Evolutionary conservation across 2,888 invertebrate genomes (phyloP).

Genomic region (Idaea dimidiata): DNA sequence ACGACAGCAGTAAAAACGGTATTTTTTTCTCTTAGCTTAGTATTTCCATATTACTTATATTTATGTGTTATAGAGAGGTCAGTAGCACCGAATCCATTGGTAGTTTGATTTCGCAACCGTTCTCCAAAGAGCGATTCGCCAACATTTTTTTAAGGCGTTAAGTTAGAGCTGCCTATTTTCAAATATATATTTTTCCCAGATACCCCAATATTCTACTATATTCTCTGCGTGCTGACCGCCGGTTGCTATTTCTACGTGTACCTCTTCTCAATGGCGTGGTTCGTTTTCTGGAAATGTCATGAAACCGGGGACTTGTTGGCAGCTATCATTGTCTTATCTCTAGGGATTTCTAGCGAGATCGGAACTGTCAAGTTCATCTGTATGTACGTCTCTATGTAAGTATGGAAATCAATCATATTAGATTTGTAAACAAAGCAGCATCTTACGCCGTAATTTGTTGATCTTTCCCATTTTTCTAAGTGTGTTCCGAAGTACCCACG

Average conservation of each 20-base stretch:
- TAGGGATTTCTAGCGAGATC: conserved; percentile 48
- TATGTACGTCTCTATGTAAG: conserved; percentile 46
- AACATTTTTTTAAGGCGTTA: not conserved
- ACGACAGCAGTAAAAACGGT: conserved; percentile 36
- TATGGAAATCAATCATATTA: conserved; percentile 3
- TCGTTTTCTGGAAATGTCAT: conserved; percentile 41
- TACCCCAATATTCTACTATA: conserved; percentile 40
- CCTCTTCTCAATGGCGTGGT: conserved; percentile 52
- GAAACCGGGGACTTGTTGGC: conserved; percentile 42
- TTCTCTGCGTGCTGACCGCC: conserved; percentile 28
- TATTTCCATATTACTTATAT: too few relatives aligned
- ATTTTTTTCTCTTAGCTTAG: conserved; percentile 24
- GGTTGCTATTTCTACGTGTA: conserved; percentile 49
- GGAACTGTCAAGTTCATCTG: conserved; percentile 45
- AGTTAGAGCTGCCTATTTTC: not conserved
- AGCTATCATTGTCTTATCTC: conserved; percentile 46
- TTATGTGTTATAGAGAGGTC: not conserved
- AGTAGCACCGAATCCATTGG: not conserved
- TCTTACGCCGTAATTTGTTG: too few relatives aligned
- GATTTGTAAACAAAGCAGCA: too few relatives aligned
- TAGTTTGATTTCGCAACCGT: too few relatives aligned
- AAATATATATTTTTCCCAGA: conserved; percentile 30
- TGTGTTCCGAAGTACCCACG: too few relatives aligned
- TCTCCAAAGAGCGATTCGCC: too few relatives aligned
- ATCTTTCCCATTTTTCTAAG: too few relatives aligned